Evolutionary conservation across 2,888 invertebrate species (phyloP).

Genomic region (Dicycla oo): DNA sequence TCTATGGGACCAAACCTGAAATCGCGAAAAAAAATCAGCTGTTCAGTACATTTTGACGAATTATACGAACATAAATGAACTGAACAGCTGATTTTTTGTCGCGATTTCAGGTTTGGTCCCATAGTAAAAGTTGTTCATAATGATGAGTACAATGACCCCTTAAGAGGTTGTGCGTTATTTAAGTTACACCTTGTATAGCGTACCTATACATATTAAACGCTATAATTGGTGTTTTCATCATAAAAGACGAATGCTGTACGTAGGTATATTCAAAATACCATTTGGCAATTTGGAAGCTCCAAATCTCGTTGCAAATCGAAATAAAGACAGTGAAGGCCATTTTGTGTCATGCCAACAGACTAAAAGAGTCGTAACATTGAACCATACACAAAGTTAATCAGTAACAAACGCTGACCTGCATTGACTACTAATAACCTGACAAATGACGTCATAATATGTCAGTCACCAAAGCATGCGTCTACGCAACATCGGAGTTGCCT

Average conservation of each 20-base stretch:
- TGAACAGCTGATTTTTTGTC: too few relatives aligned
- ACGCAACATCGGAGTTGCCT: slow-evolving; percentile 41
- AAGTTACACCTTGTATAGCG: too few relatives aligned
- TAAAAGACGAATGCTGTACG: neutral
- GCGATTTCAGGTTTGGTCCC: too few relatives aligned
- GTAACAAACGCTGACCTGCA: slow-evolving; percentile 26
- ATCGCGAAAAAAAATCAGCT: too few relatives aligned
- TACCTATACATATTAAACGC: too few relatives aligned
- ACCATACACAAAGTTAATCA: slow-evolving; percentile 36
- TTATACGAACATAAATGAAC: too few relatives aligned
- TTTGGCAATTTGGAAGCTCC: neutral
- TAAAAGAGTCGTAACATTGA: slow-evolving; percentile 21
- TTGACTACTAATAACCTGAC: slow-evolving; percentile 52
- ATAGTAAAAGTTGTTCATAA: too few relatives aligned
- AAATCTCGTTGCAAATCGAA: slow-evolving; percentile 1
- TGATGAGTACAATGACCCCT: too few relatives aligned
- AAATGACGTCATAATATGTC: slow-evolving; percentile 49
- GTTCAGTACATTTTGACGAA: too few relatives aligned
- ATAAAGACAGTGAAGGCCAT: neutral
- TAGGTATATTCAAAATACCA: neutral
- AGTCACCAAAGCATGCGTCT: slow-evolving; percentile 4
- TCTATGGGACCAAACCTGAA: too few relatives aligned
- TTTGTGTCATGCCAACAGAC: slow-evolving; percentile 14
- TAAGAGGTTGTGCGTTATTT: too few relatives aligned
- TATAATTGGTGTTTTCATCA: neutral